Base-by-base conservation (phyloP, 2,797 vertebrate genomes). In the Arctocebus calabarensis region DNA sequence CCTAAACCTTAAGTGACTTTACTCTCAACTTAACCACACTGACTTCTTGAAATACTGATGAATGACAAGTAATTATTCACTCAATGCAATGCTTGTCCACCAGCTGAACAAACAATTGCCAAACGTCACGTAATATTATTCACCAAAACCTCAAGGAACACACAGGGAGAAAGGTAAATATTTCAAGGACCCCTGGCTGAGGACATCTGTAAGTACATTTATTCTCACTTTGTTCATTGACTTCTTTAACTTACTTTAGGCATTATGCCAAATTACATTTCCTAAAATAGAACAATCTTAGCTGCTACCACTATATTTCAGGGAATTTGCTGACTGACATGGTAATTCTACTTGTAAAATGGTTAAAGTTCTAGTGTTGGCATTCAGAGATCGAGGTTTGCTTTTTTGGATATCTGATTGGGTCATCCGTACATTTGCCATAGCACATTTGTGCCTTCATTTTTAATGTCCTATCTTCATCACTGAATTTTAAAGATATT, bases 61-160 rank as follows among this genome's bases (percentile, higher is more conserved):
- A 96, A 95, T 93, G 87, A 91, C 70, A 97, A 91, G 90, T 91
- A 92, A 96, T 97, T 93, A 88, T 92, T 95, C 88, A 90, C 89
- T 97, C 83, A 77, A 7, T 95, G 94, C 68, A 95, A 95, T 37
- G 1, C 88, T 94, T 97, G 93, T 96, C 97, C 96, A 57, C 83
- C 96, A 97, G 62, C 88, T 91, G 73, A 45, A 55, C 62, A 84
- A 97, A 73, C 10, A 90, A 4, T 84, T 90, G 91, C 52, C 91
- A 94, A 94, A 73, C n/a, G 29, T 96, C 64, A 79, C 40, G 59
- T 96, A 86, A 77, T 57, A 61, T 95, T 37, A 40, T 90, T 92
- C 93, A 91, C 57, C 64, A 78, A 90, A 98, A 97, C 12, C 37
- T 1, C 16, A 91, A 94, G 78, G 34, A 95, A 14, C 25, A 34